Evolutionary conservation across 2,113 vertebrate species (phyloP).

Genomic region (Heterotilapia buettikoferi): DNA sequence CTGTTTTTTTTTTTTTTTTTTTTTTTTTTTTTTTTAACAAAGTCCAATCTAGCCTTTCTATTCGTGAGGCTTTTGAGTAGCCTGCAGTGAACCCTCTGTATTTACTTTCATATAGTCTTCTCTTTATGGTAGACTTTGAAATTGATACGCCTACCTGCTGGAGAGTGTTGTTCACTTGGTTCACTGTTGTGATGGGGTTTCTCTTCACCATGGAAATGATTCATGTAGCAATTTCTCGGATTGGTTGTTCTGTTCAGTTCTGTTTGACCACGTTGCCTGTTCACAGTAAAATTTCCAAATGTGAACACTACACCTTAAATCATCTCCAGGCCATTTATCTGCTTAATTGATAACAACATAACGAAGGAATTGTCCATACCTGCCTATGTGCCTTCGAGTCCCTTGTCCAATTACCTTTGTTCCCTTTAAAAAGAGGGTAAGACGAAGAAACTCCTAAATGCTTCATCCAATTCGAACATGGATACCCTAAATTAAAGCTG

Average conservation of each 20-base stretch:
- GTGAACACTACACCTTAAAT: background rate
- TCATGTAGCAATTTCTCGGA: accelerated
- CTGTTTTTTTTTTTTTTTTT: background rate
- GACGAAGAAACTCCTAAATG: background rate
- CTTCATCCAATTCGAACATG: background rate
- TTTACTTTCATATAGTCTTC: background rate
- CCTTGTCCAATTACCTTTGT: background rate
- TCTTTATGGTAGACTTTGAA: background rate
- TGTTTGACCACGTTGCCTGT: background rate
- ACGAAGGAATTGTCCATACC: background rate
- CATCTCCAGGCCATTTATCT: background rate
- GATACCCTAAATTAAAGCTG: background rate
- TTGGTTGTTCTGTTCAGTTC: background rate
- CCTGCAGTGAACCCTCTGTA: background rate
- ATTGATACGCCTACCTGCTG: background rate
- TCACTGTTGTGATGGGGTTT: background rate
- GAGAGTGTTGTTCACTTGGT: background rate
- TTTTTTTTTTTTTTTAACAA: accelerated
- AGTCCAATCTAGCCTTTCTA: accelerated
- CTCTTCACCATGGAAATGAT: background rate
- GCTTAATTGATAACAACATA: background rate
- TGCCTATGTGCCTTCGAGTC: background rate
- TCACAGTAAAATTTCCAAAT: background rate
- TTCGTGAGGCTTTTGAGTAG: background rate
- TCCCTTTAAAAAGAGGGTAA: background rate